Evolutionary conservation across 2,888 invertebrate genomes (phyloP), one percentile per base, ranked within the genome.

Genomic region (Epiblema foenella): DNA sequence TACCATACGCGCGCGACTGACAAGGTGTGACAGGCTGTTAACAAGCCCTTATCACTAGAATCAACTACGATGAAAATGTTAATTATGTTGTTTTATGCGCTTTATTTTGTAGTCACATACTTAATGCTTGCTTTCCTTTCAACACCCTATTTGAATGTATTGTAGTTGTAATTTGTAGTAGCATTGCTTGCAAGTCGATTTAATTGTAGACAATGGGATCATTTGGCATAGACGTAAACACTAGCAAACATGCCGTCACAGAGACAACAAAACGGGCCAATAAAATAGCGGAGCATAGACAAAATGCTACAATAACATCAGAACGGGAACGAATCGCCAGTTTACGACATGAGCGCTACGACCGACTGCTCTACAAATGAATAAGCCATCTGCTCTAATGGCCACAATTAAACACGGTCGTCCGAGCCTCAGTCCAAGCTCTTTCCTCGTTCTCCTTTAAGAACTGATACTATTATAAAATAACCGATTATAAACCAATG

Each of bases 371-470:
- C 92, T 93, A 93, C 93, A 93, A 93, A 93, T 93, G 93, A 93
- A 93, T 93, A 93, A 93, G 93, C 93, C 92, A 93, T 93, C 93
- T 92, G 92, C 88, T 90, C 91, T 92, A 93, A 93, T 93, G 88
- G 93, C 85, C 82, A 87, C 93, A 93, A 93, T 93, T 93, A 93
- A 93, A 92, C 92, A 91, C 89, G 89, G 86, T 87, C 86, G 88
- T 86, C 85, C 83, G 83, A 83, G 83, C 81, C 79, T 78, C 77
- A 77, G 74, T 79, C 76, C 81, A 80, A 81, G 81, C 82, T 79
- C 79, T 79, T 89, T 85, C 84, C 83, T 83, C 80, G 81, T 85
- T 88, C 79, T 84, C 85, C 84, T 87, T 81, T 83, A 88, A 89
- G 89, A 87, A 83, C 79, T 78, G 78, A 80, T 81, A 84, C 80